Base-by-base conservation (phyloP, 1,140 invertebrate genomes). In the Euglossa dilemma region DNA sequence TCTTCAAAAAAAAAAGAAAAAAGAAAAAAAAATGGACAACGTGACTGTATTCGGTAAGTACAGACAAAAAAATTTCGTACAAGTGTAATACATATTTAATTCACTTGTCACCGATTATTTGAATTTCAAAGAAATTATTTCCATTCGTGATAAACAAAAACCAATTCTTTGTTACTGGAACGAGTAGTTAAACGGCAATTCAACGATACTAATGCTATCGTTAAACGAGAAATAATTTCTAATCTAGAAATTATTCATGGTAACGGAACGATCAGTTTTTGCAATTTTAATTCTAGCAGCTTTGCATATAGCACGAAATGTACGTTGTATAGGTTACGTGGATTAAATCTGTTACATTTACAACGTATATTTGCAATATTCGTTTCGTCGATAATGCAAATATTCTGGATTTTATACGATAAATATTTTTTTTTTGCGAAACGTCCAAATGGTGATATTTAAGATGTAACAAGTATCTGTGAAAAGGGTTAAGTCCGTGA, bases 11-110 rank as follows among this genome's bases (percentile, higher is more conserved):
- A n/a, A n/a, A n/a, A n/a, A n/a, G n/a, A n/a, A n/a, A n/a, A n/a
- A n/a, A n/a, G n/a, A n/a, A n/a, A n/a, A n/a, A n/a, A n/a, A 72
- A 25, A 80, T 80, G 77, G 28, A 61, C 61, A 47, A 43, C 28
- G 45, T 52, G 11, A 16, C 45, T 63, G 25, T 14, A 43, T 43
- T 52, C 6, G 25, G 67, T 72, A 28, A 80, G 77, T 52, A 18
- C 6, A 20, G 6, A 52, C 18, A 36, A 16, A 50, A 28, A 3
- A 71, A 43, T 43, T 43, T 43, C 20, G 23, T 66, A 36, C 23
- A 23, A 64, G 43, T 50, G 9, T 28, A 36, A 63, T 23, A 36
- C 23, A 23, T 50, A 28, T 50, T 36, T 50, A 14, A 16, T 23
- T 45, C 4, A 16, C 18, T 23, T n/a, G 8, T 76, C 23, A 36